A percentile compares a stretch with the other conserved stretches of the same genome.
Evolutionary conservation across 2,797 vertebrate species (phyloP).

Genomic region (Synaphobranchus kaupii): DNA sequence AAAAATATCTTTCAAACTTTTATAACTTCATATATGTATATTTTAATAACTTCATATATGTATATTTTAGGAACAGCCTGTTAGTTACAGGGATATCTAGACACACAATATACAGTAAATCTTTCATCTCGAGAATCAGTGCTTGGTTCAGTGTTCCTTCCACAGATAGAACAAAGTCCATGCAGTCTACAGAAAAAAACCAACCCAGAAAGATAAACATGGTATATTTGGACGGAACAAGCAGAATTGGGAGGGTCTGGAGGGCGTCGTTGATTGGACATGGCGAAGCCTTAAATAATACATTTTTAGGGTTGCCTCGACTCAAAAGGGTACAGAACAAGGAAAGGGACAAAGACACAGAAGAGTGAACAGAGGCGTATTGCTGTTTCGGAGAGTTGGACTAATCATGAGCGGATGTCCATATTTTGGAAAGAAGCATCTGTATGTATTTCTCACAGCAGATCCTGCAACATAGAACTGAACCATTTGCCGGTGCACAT

Average conservation of each 20-base stretch:
- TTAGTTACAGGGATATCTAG: background rate
- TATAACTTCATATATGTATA: too few species aligned
- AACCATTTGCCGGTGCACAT: background rate
- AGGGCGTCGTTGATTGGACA: slow-evolving; percentile 59
- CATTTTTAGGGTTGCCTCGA: background rate
- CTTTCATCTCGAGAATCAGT: background rate
- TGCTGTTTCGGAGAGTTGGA: slow-evolving; percentile 29
- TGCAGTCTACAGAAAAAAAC: slow-evolving; percentile 24
- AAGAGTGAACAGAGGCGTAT: slow-evolving; percentile 23
- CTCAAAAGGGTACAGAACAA: slow-evolving; percentile 38
- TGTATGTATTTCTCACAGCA: slow-evolving; percentile 60
- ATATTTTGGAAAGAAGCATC: slow-evolving; percentile 72
- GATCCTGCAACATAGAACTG: background rate
- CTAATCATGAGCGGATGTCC: slow-evolving; percentile 78
- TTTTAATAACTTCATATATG: too few species aligned
- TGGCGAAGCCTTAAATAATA: slow-evolving; percentile 60
- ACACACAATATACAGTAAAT: background rate
- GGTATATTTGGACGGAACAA: slow-evolving; percentile 32
- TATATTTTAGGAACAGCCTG: background rate
- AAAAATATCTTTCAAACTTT: background rate
- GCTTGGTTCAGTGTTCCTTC: background rate
- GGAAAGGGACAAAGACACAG: slow-evolving; percentile 35
- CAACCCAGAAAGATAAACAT: slow-evolving; percentile 34
- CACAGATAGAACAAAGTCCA: slow-evolving; percentile 60
- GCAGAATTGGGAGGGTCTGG: slow-evolving; percentile 59